Evolutionary conservation across 2,113 vertebrate genomes (phyloP).

Genomic region (Sebastes schlegelii): DNA sequence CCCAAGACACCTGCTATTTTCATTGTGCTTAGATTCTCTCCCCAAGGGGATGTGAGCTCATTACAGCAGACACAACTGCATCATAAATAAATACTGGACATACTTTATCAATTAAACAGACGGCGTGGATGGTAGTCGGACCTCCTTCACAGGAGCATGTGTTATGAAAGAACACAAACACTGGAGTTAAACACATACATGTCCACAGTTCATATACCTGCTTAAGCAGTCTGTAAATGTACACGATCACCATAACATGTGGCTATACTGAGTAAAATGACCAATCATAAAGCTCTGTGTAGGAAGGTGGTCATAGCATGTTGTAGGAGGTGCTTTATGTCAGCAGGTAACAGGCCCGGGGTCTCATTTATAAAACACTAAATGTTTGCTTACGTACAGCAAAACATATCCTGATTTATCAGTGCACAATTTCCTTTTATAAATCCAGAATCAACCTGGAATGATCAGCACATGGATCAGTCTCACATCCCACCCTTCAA

Average conservation of each 20-base stretch:
- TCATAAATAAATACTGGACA: conserved; percentile 64
- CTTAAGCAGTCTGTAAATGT: background rate
- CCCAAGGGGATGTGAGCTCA: conserved; percentile 69
- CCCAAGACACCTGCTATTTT: conserved; percentile 78
- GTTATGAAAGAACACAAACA: background rate
- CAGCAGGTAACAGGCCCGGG: background rate
- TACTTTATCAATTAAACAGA: conserved; percentile 27
- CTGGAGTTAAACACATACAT: background rate
- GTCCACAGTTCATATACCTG: background rate
- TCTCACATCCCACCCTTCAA: no score
- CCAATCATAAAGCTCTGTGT: background rate
- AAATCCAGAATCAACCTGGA: no score
- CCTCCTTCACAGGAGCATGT: conserved; percentile 9
- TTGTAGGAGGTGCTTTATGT: background rate
- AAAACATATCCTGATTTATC: no score
- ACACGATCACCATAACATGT: background rate
- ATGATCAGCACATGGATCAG: no score
- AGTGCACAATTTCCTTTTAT: no score
- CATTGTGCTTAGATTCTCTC: conserved; percentile 53
- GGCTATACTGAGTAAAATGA: background rate
- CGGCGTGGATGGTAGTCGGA: background rate
- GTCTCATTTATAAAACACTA: no score
- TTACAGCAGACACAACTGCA: conserved; percentile 71
- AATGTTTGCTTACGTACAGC: no score
- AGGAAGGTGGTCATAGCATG: background rate